Evolutionary conservation across 2,113 vertebrate genomes (phyloP), one percentile per base, ranked within the genome.

Genomic region (Bos taurus): DNA sequence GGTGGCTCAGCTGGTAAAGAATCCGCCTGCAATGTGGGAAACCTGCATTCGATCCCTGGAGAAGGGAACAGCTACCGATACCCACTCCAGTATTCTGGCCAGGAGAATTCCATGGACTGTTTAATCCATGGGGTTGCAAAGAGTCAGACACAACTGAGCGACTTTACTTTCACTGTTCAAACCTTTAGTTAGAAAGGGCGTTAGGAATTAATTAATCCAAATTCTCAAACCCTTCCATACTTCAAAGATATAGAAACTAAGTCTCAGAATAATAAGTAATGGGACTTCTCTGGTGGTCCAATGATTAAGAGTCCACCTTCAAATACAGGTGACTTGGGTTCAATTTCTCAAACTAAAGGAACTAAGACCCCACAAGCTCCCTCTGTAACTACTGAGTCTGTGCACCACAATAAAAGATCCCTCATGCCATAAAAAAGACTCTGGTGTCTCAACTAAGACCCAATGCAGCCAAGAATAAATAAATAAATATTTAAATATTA

Each of bases 221-320:
- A 56, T 48, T 92, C 52, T 50, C 33, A 94, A 36, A 14, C 28
- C 28, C 6, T 21, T 7, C 13, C 25, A 40, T 26, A 80, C 94
- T 97, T 98, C 88, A 91, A 36, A 48, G 56, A 80, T 30, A 90
- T 2, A 93, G 90, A 96, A 97, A 81, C 25, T 40, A 19, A 77
- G 54, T 85, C 23, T 16, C 21, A 60, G 77, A 84, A 89, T 46
- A 71, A 25, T 71, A 46, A 59, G 6, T 90, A 93, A 95, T 43
- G 71, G 36, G 23, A 77, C 5, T 77, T 43, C 36, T 43, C 71
- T 26, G 11, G 71, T 26, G 71, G 40, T 77, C 36, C 71, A 77
- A 23, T 77, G 40, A 25, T 77, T 77, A 77, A 43, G 23, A 77
- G 36, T 14, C 36, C 23, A 43, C 40, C 71, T 77, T 77, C 71